Conservation (phyloP, 2,113 vertebrate species). For the Serinus canaria region DNA sequence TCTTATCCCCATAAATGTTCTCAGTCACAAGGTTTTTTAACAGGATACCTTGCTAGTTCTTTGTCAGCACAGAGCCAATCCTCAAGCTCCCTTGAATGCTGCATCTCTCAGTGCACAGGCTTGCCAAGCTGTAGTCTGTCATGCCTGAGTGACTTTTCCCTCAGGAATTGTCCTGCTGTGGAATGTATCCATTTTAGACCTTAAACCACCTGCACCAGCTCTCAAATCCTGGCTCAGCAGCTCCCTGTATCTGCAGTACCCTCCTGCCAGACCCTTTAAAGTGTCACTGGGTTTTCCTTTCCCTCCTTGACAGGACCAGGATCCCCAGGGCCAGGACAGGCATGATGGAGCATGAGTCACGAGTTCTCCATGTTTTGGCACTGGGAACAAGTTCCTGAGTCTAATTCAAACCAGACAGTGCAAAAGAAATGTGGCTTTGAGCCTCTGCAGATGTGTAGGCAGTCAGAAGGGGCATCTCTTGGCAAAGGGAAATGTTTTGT, state of each 20-base stretch:
- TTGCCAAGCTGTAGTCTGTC: not conserved
- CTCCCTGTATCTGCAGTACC: not conserved
- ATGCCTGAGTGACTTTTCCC: not conserved
- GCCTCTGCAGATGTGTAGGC: not conserved
- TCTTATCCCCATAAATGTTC: not conserved
- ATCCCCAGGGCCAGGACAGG: not conserved
- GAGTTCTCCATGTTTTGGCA: not conserved
- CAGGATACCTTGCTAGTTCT: not conserved
- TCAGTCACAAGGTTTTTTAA: not conserved
- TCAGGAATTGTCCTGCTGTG: not conserved
- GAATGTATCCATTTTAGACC: not conserved
- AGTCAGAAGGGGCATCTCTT: not conserved
- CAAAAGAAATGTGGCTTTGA: slow-evolving; percentile 2
- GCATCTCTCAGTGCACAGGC: not conserved
- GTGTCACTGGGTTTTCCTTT: not conserved
- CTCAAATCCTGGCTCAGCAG: not conserved
- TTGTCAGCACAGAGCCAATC: not conserved
- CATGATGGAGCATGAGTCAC: not conserved
- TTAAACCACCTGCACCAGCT: not conserved
- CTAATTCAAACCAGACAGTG: not conserved
- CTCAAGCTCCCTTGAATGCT: not conserved
- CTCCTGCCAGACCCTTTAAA: not conserved
- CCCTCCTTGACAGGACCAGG: not conserved
- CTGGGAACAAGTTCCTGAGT: not conserved
- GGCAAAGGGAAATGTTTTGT: not conserved